Percentiles rank a stretch among this genome's conserved stretches.
Conservation (phyloP, 2,888 invertebrate genomes). For the Apodemia mormo region DNA sequence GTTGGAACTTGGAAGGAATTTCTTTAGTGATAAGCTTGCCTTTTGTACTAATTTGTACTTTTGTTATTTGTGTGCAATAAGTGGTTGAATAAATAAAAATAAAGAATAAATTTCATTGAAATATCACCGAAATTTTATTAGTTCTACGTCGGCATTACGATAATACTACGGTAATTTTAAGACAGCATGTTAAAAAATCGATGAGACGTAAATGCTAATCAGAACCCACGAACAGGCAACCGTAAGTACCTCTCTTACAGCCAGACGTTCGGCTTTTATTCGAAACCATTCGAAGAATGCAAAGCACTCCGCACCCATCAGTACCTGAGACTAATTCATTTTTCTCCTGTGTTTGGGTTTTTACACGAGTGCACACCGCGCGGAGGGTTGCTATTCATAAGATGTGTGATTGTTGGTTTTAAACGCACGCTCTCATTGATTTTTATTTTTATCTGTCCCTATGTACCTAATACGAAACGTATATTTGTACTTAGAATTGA, state of each 20-base stretch:
- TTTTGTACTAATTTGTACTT: too few species aligned
- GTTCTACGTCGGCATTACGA: too few species aligned
- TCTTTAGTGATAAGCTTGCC: too few species aligned
- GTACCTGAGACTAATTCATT: slow-evolving; percentile 18
- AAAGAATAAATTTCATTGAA: too few species aligned
- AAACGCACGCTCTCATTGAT: not conserved
- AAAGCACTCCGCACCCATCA: slow-evolving; percentile 17
- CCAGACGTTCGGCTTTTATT: slow-evolving; percentile 17
- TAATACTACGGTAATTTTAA: too few species aligned
- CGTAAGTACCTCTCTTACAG: not conserved
- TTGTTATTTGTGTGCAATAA: too few species aligned
- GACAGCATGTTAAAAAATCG: too few species aligned
- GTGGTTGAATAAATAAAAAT: too few species aligned
- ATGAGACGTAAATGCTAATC: not conserved
- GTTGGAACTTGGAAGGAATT: too few species aligned
- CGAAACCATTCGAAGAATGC: slow-evolving; percentile 18
- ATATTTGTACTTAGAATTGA: not conserved
- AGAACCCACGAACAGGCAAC: not conserved
- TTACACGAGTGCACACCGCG: slow-evolving; percentile 15
- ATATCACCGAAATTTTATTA: too few species aligned
- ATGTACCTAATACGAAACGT: not conserved
- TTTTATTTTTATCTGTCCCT: slow-evolving; percentile 9
- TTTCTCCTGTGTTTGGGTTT: slow-evolving; percentile 22
- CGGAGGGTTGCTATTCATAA: slow-evolving; percentile 20
- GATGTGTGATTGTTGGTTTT: slow-evolving; percentile 16